Evolutionary conservation across 2,797 vertebrate species (phyloP).

Genomic region (Crenichthys baileyi): DNA sequence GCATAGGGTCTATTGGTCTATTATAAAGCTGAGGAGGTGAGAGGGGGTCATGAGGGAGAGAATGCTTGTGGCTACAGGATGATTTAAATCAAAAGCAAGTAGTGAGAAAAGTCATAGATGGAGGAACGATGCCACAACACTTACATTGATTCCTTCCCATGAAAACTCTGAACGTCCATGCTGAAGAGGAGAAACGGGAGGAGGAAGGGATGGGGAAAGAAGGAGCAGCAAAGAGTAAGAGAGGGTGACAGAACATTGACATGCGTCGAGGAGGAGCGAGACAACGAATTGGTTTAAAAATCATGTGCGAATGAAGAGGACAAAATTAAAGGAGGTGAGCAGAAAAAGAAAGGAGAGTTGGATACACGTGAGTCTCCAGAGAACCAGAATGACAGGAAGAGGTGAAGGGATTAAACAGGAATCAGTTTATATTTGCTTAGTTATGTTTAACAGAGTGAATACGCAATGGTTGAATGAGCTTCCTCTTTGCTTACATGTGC

Average conservation of each 20-base stretch:
- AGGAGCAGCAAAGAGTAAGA: constrained; percentile 61
- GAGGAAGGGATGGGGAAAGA: constrained; percentile 56
- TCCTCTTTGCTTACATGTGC: constrained; percentile 52
- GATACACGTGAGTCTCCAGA: constrained; percentile 65
- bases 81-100: constrained; percentile 59
- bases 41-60: constrained; percentile 41
- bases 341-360: constrained; percentile 32
- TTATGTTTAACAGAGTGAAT: constrained; percentile 67
- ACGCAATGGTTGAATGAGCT: constrained; percentile 55
- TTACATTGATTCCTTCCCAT: constrained; percentile 99
- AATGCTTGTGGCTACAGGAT: constrained; percentile 63
- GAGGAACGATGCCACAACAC: constrained; percentile 79
- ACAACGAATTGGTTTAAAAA: constrained; percentile 26
- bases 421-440: constrained; percentile 74
- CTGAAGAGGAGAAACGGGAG: constrained; percentile 82
- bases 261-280: constrained; percentile 48
- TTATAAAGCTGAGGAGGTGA: constrained; percentile 55
- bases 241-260: constrained; percentile 68
- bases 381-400: constrained; percentile 66
- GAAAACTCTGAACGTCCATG: constrained; percentile 98
- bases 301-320: constrained; percentile 51
- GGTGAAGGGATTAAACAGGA: constrained; percentile 68
- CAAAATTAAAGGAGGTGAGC: constrained; percentile 34
- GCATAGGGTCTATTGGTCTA: constrained; percentile 45
- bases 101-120: constrained; percentile 53